Conservation (phyloP, 2,888 invertebrate genomes). For the Cantharis rustica region DNA sequence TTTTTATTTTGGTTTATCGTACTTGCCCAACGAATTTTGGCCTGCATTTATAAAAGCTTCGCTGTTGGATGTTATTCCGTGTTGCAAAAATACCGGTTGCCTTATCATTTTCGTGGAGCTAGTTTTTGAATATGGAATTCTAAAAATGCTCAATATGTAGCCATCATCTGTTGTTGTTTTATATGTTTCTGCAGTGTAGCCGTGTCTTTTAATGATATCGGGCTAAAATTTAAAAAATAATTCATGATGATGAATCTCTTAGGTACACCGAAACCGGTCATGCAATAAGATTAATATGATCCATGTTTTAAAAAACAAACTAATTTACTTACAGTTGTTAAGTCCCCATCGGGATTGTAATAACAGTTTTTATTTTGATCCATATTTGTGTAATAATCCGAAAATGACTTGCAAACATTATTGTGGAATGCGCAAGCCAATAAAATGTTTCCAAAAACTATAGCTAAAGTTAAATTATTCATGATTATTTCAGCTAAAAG, state of each 20-base stretch:
- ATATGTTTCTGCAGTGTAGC: slow-evolving; percentile 46
- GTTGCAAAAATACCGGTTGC: slow-evolving; percentile 51
- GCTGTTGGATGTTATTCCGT: slow-evolving; percentile 29
- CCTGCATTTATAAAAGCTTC: slow-evolving; percentile 19
- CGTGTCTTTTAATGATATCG: slow-evolving; percentile 45
- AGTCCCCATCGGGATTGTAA: slow-evolving; percentile 36
- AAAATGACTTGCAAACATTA: slow-evolving; percentile 37
- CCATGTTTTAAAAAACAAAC: too few species aligned
- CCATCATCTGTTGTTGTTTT: slow-evolving; percentile 47
- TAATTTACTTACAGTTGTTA: slow-evolving; percentile 35
- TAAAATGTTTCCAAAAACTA: background rate
- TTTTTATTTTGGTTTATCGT: background rate
- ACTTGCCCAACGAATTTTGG: slow-evolving; percentile 29
- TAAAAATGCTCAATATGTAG: slow-evolving; percentile 44
- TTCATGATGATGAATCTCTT: too few species aligned
- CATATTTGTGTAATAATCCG: slow-evolving; percentile 32
- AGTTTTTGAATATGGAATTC: slow-evolving; percentile 42
- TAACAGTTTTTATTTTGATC: slow-evolving; percentile 35
- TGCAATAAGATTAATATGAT: too few species aligned
- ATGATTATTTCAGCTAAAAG: background rate
- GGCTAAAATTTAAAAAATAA: slow-evolving; percentile 46
- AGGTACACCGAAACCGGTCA: too few species aligned
- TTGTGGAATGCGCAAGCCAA: slow-evolving; percentile 12
- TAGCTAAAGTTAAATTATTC: background rate
- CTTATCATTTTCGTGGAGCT: background rate